Conservation (phyloP, 2,797 vertebrate genomes). For the Sparus aurata region DNA sequence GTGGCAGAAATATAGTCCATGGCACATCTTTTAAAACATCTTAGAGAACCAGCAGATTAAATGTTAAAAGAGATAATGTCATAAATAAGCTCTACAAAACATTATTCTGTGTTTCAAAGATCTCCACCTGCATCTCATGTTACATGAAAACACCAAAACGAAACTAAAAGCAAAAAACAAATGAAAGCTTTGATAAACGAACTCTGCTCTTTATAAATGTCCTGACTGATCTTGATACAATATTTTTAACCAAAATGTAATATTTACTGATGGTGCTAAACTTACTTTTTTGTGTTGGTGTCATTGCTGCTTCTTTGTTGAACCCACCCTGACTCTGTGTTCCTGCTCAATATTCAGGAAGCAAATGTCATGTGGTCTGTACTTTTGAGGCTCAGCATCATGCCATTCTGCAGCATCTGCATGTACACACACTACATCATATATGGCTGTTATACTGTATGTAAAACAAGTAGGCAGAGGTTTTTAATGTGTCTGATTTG, state of each 20-base stretch:
- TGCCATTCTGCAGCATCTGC: too few relatives aligned
- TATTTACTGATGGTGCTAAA: not conserved
- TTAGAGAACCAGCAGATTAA: too few relatives aligned
- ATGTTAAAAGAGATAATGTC: too few relatives aligned
- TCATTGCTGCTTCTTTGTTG: conserved; percentile 44
- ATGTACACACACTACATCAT: too few relatives aligned
- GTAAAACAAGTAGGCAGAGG: not conserved
- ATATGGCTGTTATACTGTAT: not conserved
- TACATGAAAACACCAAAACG: too few relatives aligned
- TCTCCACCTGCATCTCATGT: too few relatives aligned
- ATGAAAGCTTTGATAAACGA: not conserved
- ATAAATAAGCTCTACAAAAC: too few relatives aligned
- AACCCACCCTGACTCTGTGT: not conserved
- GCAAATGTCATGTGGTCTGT: conserved; percentile 49
- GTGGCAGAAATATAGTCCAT: too few relatives aligned
- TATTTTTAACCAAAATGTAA: not conserved
- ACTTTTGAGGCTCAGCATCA: conserved; percentile 10
- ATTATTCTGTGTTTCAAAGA: too few relatives aligned
- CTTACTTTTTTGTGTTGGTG: conserved; percentile 31
- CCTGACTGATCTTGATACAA: too few relatives aligned
- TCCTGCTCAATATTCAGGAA: conserved; percentile 10
- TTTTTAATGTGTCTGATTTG: fast-evolving
- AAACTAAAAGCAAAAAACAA: conserved; percentile 44
- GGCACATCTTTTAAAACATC: too few relatives aligned
- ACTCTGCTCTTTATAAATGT: fast-evolving